phyloP scores from a whole-genome alignment of 2,888 invertebrate genomes.

The Diarsia dahlii region DNA sequence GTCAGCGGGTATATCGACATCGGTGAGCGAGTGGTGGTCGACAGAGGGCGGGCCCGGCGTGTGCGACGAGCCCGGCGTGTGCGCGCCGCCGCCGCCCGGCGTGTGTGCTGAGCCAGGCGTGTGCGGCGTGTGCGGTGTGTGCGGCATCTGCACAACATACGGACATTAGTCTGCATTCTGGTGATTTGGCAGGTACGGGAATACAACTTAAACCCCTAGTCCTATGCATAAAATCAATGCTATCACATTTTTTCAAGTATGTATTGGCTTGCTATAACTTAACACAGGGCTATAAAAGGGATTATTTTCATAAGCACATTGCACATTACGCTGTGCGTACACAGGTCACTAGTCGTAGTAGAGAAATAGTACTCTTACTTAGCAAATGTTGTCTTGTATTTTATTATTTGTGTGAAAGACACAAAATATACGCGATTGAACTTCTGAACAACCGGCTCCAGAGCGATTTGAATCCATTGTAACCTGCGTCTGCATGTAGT shows the following conservation, averaged over 20 bases:
- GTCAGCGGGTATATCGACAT: conserved; percentile 96
- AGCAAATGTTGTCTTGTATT: conserved; percentile 4
- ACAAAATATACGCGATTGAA: neutral
- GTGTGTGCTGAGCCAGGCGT: conserved; percentile 96
- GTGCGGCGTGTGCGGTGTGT: conserved; percentile 93
- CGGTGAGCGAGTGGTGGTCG: conserved; percentile 92
- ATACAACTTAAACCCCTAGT: neutral
- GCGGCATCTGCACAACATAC: conserved; percentile 91
- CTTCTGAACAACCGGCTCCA: neutral
- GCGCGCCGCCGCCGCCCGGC: conserved; percentile 92
- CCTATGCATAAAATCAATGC: neutral
- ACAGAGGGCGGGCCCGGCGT: conserved; percentile 96
- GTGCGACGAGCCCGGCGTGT: conserved; percentile 93
- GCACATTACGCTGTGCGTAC: neutral
- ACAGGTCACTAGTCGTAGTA: neutral
- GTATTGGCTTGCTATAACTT: neutral
- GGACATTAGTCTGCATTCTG: neutral
- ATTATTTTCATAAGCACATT: neutral
- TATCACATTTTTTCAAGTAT: neutral
- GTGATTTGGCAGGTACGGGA: conserved; percentile 19
- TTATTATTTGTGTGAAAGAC: neutral
- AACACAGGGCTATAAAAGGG: neutral
- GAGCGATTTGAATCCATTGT: conserved; percentile 5
- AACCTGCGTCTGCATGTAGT: neutral
- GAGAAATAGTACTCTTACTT: neutral